Percentiles rank a stretch among this genome's conserved stretches.
These are phyloP conservation scores for Pseudomyrmex pallidus DNA, from an alignment of 1,140 invertebrate species.

Conservation along the genomic window DNA sequence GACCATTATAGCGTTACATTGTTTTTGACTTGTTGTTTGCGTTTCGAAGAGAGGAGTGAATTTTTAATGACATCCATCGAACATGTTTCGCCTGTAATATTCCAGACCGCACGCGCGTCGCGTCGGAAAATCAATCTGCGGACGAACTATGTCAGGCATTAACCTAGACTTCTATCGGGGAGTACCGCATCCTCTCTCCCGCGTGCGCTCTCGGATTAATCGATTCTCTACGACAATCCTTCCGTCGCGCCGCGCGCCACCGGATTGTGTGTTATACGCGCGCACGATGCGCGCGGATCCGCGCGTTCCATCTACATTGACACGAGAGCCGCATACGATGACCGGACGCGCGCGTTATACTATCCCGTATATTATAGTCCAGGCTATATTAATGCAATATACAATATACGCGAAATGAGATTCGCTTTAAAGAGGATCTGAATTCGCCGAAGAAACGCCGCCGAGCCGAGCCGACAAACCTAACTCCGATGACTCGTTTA, in stretches of 20 bases:
- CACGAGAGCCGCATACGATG: conserved; percentile 8
- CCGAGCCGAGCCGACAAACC: no score
- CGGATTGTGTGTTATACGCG: conserved; percentile 9
- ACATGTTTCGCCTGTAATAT: conserved; percentile 25
- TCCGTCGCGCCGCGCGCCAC: conserved; percentile 22
- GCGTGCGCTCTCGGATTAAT: conserved; percentile 23
- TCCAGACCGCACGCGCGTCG: conserved; percentile 16
- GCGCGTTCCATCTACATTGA: conserved; percentile 26
- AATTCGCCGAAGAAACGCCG: conserved; percentile 20
- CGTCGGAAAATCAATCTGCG: conserved; percentile 51
- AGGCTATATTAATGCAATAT: neutral
- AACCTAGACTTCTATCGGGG: conserved; percentile 28
- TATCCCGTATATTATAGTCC: neutral
- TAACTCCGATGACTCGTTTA: neutral
- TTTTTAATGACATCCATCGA: conserved; percentile 37
- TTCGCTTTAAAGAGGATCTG: no score
- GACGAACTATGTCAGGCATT: conserved; percentile 47
- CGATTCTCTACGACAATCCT: conserved; percentile 43
- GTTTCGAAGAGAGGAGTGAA: neutral
- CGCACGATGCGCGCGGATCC: conserved; percentile 11
- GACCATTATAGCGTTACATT: neutral
- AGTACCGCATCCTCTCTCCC: conserved; percentile 22
- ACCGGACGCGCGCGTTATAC: conserved; percentile 11
- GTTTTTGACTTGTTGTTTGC: neutral
- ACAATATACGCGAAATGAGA: no score